Base-by-base conservation (phyloP, 2,888 invertebrate species). In the Elysia crispata region DNA sequence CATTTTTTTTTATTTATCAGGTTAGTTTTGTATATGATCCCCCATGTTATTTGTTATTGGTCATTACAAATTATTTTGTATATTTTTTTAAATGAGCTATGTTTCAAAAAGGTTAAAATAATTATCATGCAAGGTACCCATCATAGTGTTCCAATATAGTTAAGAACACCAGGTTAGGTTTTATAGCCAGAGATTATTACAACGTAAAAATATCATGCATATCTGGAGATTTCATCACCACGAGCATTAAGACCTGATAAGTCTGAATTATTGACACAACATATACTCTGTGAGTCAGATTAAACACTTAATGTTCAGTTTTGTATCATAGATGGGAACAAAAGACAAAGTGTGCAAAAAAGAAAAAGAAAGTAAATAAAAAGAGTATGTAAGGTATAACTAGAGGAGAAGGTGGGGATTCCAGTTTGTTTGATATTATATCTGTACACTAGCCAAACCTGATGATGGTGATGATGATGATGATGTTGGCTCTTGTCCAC, bases 401-500 rank as follows among this genome's bases (percentile, higher is more conserved):
- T 41, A 41, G 11, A 54, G 18, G 18, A 11, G 50, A 73, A 73
- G 50, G 18, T 28, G 18, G 30, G 66, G 18, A 13, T 60, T 60
- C n/a, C 5, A 18, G n/a, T 23, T 5, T 60, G 25, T 60, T 20
- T 60, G 60, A 20, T 23, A 25, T 60, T 1, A 20, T 1, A 31
- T 3, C 1, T n/a, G 67, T 67, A 31, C 67, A 67, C 25, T 30
- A 13, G 11, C 1, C 41, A 69, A 69, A 69, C 69, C 69, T 75
- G 75, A 23, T 75, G 75, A 20, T 62, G 60, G 75, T 75, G 75
- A n/a, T 75, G 75, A 60, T 75, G 74, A 28, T 74, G 57, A 23
- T 57, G 62, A 25, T 57, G 60, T 13, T 57, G 62, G 23, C 20
- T 30, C 75, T 75, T 75, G 75, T 75, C 75, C 15, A 75, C 20